Percentiles rank a stretch among this genome's conserved stretches.
Conservation (phyloP, 1,140 invertebrate genomes). For the Orius insidiosus region DNA sequence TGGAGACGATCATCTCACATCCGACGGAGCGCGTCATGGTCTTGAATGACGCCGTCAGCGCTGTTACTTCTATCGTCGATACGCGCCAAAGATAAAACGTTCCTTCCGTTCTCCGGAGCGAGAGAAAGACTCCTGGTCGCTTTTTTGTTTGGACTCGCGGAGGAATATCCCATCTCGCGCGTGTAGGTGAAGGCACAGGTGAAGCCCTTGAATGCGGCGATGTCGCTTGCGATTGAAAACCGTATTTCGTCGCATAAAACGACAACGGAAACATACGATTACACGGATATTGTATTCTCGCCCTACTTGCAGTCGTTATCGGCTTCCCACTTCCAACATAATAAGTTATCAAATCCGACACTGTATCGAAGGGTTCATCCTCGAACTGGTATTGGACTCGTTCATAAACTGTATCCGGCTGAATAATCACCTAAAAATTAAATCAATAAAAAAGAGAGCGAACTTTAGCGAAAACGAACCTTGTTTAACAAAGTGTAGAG, state of each 20-base stretch:
- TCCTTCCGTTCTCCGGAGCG: conserved; percentile 32
- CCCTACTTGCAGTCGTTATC: conserved; percentile 73
- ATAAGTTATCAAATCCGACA: conserved; percentile 82
- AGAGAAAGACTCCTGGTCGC: conserved; percentile 43
- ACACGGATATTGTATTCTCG: conserved; percentile 59
- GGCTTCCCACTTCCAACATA: conserved; percentile 80
- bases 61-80: conserved; percentile 37
- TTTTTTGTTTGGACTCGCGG: conserved; percentile 45
- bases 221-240: conserved; percentile 20
- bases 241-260: conserved; percentile 42
- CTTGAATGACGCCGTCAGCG: conserved; percentile 38
- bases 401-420: conserved; percentile 80
- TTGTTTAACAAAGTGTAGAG: conserved; percentile 88
- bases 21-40: conserved; percentile 9
- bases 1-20: conserved; percentile 20
- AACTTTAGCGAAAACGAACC: conserved; percentile 33
- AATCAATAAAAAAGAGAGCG: background rate
- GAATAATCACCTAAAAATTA: conserved; percentile 51
- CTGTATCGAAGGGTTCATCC: conserved; percentile 81
- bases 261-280: conserved; percentile 50
- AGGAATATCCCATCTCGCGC: conserved; percentile 35
- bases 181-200: conserved; percentile 32
- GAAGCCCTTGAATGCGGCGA: conserved; percentile 18
- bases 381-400: conserved; percentile 85
- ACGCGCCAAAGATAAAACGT: conserved; percentile 23